A percentile compares a stretch with the other conserved stretches of the same genome.
These are phyloP conservation scores for Crotalus horridus DNA, from an alignment of 2,113 vertebrate genomes.

Conservation along the genomic window DNA sequence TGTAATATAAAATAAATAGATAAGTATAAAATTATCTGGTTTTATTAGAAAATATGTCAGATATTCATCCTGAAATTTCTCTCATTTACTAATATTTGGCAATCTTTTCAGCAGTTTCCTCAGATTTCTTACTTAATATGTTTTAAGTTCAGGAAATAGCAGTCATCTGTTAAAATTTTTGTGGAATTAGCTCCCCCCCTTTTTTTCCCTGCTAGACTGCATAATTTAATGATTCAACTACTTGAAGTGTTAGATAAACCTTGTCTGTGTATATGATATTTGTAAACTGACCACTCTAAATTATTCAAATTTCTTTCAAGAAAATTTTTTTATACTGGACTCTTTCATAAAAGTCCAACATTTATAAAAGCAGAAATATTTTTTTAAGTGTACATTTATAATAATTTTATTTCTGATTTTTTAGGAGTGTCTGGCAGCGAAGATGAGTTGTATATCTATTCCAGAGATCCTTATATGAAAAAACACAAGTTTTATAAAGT, in stretches of 20 bases:
- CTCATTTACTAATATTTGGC: neutral
- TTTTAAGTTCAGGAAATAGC: neutral
- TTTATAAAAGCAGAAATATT: neutral
- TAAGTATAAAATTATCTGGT: neutral
- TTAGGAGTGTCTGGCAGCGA: slow-evolving; percentile 69
- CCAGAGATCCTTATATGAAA: slow-evolving; percentile 75
- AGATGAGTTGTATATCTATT: slow-evolving; percentile 73
- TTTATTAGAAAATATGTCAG: neutral
- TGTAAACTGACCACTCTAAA: neutral
- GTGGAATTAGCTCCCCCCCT: neutral
- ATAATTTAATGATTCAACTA: neutral
- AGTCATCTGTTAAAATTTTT: neutral
- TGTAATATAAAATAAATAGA: neutral
- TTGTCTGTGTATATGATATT: neutral
- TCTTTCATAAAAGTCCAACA: neutral
- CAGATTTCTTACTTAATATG: neutral
- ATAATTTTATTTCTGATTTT: slow-evolving; percentile 53
- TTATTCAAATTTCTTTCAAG: slow-evolving; percentile 4
- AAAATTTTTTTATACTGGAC: neutral
- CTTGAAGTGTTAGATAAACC: neutral
- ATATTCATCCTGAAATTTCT: neutral
- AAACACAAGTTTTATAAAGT: slow-evolving; percentile 50
- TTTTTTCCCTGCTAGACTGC: neutral
- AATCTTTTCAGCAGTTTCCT: neutral
- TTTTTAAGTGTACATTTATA: neutral